A percentile compares a stretch with the other conserved stretches of the same genome.
phyloP scores from a whole-genome alignment of 2,888 invertebrate species.

The Coleophora flavipennella region DNA sequence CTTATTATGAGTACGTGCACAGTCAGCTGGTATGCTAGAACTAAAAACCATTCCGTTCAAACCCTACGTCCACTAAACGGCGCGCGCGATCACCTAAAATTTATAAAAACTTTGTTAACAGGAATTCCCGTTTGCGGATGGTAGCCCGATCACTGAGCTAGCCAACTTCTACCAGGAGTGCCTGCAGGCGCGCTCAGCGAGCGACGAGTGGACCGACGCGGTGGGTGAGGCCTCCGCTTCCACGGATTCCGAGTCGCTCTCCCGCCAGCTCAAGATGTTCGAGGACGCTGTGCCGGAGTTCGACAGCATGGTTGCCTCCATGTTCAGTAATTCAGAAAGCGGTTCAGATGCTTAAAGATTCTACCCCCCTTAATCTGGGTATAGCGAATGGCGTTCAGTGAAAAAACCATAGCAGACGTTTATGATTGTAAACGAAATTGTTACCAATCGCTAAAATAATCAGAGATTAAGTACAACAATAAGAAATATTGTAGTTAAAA shows the following conservation, averaged over 20 bases:
- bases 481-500: no score
- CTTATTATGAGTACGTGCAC: no score
- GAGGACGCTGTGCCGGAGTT: constrained; percentile 83
- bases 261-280: constrained; percentile 80
- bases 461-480: no score
- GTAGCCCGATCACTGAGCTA: constrained; percentile 80
- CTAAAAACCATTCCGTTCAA: no score
- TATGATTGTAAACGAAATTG: no score
- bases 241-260: constrained; percentile 70
- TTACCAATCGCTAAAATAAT: no score
- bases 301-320: constrained; percentile 81
- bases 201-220: constrained; percentile 42
- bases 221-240: constrained; percentile 26
- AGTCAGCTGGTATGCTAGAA: no score
- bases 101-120: constrained; percentile 35
- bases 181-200: constrained; percentile 73
- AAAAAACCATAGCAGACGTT: no score
- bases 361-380: no score
- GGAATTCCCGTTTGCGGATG: constrained; percentile 86
- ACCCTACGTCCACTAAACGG: no score
- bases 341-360: constrained; percentile 30
- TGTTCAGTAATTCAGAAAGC: constrained; percentile 68
- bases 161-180: constrained; percentile 87
- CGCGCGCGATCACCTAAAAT: no score
- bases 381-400: no score